phyloP scores from a whole-genome alignment of 1,140 invertebrate genomes.

The Ganaspis sp. region DNA sequence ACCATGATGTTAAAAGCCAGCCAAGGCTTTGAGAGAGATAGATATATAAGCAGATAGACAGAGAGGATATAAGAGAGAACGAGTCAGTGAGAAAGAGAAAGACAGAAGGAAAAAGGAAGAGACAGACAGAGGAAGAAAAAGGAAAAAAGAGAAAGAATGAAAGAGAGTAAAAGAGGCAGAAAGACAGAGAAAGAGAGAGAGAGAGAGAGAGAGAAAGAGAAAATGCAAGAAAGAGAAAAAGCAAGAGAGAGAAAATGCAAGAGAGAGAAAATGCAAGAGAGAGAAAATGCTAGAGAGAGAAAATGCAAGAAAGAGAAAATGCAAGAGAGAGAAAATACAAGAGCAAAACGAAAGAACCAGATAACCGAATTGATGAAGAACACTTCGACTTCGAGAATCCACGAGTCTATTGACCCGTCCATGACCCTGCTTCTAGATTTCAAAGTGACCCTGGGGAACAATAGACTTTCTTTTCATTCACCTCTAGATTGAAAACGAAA shows the following conservation, averaged over 20 bases:
- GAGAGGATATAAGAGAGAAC: not conserved
- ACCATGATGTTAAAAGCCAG: constrained; percentile 44
- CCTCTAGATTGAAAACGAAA: not conserved
- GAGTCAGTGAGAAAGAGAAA: constrained; percentile 23
- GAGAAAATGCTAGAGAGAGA: constrained; percentile 17
- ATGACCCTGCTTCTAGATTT: constrained; percentile 28
- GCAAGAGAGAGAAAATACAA: not conserved
- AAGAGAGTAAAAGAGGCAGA: too few relatives aligned
- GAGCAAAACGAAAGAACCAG: not conserved
- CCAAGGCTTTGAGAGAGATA: constrained; percentile 36
- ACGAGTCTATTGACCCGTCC: constrained; percentile 15
- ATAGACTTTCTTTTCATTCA: not conserved
- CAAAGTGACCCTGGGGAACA: constrained; percentile 11
- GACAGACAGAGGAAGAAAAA: not conserved
- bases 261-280: constrained; percentile 7
- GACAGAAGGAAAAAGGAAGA: constrained; percentile 16
- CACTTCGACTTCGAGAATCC: constrained; percentile 5
- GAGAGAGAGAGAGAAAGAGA: constrained; percentile 31
- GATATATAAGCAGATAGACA: constrained; percentile 28
- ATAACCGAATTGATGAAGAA: constrained; percentile 27
- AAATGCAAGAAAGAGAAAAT: constrained; percentile 1
- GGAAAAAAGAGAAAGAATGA: constrained; percentile 32
- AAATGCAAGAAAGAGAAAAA: too few relatives aligned
- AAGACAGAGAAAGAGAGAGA: too few relatives aligned
- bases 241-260: constrained; percentile 27